Evolutionary conservation across 92 coral and sea anemone species (phyloP), one percentile per base, ranked within the genome.

Genomic region (Chrysogorgia sp.): DNA sequence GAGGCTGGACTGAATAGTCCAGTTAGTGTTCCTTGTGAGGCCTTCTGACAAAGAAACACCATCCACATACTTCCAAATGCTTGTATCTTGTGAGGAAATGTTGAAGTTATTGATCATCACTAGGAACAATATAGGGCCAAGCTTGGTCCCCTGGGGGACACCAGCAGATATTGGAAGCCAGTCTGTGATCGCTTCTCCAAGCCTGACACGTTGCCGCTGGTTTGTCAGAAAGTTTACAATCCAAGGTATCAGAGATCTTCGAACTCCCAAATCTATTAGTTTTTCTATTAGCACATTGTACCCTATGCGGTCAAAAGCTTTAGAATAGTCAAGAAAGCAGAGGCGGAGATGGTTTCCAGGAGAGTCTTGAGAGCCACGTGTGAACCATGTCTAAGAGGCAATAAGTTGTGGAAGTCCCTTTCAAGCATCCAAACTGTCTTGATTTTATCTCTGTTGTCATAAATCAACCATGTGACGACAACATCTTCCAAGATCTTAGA

Each of bases 211-310:
- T 20, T 83, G 77, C 20, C 71, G 52, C 1, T 55, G 72, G 74
- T 71, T 82, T 7, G 85, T 19, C 2, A 72, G 75, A 5, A 82
- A 82, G 50, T 71, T 82, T n/a, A n/a, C n/a, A n/a, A n/a, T n/a
- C n/a, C n/a, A n/a, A n/a, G n/a, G n/a, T n/a, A n/a, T n/a, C n/a
- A 19, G 49, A 7, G 65, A 74, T 61, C 55, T 28, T 33, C 63
- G 22, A 21, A 33, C 74, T 0, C 59, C 70, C 33, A 53, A 24
- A 29, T 25, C 69, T 19, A 74, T 24, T 26, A 47, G 86, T 34
- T 55, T 76, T 40, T 32, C 34, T 13, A 83, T 40, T 17, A 76
- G 75, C 7, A 52, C 41, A 37, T 67, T 71, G 87, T n/a, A n/a
- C n/a, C n/a, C n/a, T n/a, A n/a, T n/a, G n/a, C n/a, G n/a, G n/a